A percentile compares a stretch with the other conserved stretches of the same genome.
Evolutionary conservation across 2,888 invertebrate species (phyloP).

Genomic region (Eumacrocentrus americanus): DNA sequence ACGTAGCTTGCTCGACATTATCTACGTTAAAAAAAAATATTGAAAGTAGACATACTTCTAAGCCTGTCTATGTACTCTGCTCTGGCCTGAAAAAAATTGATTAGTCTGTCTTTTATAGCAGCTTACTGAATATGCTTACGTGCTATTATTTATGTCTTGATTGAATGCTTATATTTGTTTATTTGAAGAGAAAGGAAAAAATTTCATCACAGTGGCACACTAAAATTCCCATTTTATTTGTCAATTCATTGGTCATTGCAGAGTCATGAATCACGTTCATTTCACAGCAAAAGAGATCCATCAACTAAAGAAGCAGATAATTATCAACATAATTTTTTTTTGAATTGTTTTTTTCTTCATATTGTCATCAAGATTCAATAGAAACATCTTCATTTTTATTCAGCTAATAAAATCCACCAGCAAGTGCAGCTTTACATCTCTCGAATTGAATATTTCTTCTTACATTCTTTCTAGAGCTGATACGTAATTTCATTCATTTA

Average conservation of each 20-base stretch:
- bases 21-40: constrained; percentile 22
- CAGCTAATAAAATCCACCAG: constrained; percentile 22
- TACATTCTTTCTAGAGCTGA: not conserved
- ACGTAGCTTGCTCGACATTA: constrained; percentile 43
- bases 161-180: not conserved
- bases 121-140: constrained; percentile 12
- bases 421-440: constrained; percentile 37
- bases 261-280: not conserved
- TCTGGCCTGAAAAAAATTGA: not conserved
- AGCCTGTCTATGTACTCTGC: not conserved
- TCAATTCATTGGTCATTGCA: not conserved
- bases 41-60: not conserved
- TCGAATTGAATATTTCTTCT: no score
- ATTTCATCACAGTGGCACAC: not conserved
- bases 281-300: constrained; percentile 3
- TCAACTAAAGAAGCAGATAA: no score
- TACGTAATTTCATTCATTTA: no score
- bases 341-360: not conserved
- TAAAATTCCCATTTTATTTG: not conserved
- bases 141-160: not conserved
- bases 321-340: not conserved
- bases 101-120: not conserved
- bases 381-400: constrained; percentile 23
- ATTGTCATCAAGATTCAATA: not conserved
- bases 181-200: not conserved